A percentile compares a stretch with the other conserved stretches of the same genome.
Evolutionary conservation across 2,888 invertebrate species (phyloP).

Genomic region (Cryptus armator): DNA sequence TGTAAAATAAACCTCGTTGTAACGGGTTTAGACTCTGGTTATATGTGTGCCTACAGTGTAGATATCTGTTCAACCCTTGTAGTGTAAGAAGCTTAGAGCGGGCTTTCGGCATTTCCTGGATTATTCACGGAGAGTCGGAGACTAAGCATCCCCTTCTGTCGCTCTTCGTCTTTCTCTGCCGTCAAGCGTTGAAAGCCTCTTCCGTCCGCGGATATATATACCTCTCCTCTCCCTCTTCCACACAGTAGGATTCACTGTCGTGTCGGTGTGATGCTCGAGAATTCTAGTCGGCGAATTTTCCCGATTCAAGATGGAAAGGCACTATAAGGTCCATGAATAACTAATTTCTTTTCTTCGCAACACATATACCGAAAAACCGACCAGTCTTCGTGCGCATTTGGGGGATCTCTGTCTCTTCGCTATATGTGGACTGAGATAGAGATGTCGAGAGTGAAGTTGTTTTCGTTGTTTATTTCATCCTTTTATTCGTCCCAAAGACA

Average conservation of each 20-base stretch:
- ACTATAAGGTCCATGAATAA: slow-evolving; percentile 71
- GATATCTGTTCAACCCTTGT: slow-evolving; percentile 42
- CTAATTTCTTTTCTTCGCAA: slow-evolving; percentile 59
- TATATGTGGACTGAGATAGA: not conserved
- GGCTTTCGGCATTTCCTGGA: slow-evolving; percentile 64
- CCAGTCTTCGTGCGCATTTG: not conserved
- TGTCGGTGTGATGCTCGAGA: slow-evolving; percentile 33
- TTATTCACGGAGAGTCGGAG: slow-evolving; percentile 66
- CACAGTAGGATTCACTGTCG: slow-evolving; percentile 43
- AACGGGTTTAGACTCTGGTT: slow-evolving; percentile 15
- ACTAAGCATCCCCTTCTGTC: slow-evolving; percentile 14
- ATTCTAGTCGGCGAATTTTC: slow-evolving; percentile 54
- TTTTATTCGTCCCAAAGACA: not conserved
- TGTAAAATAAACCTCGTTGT: slow-evolving; percentile 37
- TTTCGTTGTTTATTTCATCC: not conserved
- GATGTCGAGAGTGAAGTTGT: not conserved
- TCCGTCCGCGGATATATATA: not conserved
- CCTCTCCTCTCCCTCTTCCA: slow-evolving; percentile 12
- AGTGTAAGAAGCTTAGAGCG: slow-evolving; percentile 70
- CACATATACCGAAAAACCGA: not conserved
- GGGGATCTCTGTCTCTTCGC: not conserved
- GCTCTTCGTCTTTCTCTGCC: slow-evolving; percentile 28
- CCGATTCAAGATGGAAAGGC: slow-evolving; percentile 56
- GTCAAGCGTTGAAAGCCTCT: slow-evolving; percentile 12
- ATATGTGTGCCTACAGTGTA: slow-evolving; percentile 7